Evolutionary conservation across 2,888 invertebrate genomes (phyloP).

Genomic region (Ernsta delagoae): DNA sequence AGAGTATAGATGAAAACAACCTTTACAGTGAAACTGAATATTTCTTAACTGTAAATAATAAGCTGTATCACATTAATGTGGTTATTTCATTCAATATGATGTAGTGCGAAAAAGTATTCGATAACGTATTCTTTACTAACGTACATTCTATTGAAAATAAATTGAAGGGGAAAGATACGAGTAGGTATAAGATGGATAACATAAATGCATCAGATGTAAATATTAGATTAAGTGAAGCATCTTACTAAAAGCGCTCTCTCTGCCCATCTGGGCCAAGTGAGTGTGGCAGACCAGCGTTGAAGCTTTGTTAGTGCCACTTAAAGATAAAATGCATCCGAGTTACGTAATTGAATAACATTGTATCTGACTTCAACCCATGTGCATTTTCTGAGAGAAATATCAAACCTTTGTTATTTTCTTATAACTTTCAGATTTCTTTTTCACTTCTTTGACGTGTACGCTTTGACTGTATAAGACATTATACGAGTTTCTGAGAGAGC

Average conservation of each 20-base stretch:
- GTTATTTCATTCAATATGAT: too few species aligned
- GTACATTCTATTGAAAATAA: too few species aligned
- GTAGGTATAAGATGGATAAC: neutral
- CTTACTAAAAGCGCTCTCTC: slow-evolving; percentile 37
- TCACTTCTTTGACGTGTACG: neutral
- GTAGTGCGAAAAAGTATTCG: too few species aligned
- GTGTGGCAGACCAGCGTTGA: slow-evolving; percentile 16
- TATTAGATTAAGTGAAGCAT: slow-evolving; percentile 36
- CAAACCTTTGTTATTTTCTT: neutral
- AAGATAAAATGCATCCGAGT: slow-evolving; percentile 20
- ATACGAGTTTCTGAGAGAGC: too few species aligned
- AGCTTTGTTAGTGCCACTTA: slow-evolving; percentile 17
- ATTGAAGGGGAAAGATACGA: neutral
- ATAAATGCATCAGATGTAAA: neutral
- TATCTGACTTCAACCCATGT: slow-evolving; percentile 3
- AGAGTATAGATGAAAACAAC: too few species aligned
- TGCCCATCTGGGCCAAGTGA: slow-evolving; percentile 36
- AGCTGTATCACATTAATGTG: too few species aligned
- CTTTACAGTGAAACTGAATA: too few species aligned
- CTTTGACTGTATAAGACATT: too few species aligned
- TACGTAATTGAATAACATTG: slow-evolving; percentile 18
- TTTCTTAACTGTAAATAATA: too few species aligned
- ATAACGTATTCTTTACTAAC: too few species aligned
- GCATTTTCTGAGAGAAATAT: neutral
- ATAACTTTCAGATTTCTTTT: neutral